Evolutionary conservation across 2,113 vertebrate species (phyloP), one percentile per base, ranked within the genome.

Genomic region (Chamaea fasciata): DNA sequence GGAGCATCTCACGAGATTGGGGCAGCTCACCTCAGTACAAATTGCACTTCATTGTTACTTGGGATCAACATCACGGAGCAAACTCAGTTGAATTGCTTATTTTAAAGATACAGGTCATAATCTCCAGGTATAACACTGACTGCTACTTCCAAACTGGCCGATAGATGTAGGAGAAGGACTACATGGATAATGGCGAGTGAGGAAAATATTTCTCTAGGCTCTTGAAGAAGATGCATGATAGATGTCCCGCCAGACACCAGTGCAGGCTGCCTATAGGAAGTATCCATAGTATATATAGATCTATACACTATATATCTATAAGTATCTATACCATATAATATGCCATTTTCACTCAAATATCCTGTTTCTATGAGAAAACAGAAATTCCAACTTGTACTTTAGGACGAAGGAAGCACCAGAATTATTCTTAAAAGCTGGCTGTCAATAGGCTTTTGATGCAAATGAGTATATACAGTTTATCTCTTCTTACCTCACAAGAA

Each of bases 391-490:
- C 37, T 79, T 79, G 27, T 62, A 57, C 30, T 73, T 57, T 50
- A 73, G 84, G 57, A 87, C 41, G 95, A 91, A 92, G 63, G 79
- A 87, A 64, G 59, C 11, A 77, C 33, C 59, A 86, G 59, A 94
- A 39, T 70, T 93, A 52, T 76, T 94, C 81, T 90, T 91, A 82
- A 91, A 92, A 94, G 49, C 44, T 80, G 57, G 7, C 31, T 91
- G 78, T 94, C 92, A 96, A 30, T 60, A 42, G 42, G 47, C 74
- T 97, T 57, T 93, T 92, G 79, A 88, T 96, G 60, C 67, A 96
- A 93, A 86, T 81, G 47, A 78, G 84, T 67, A 94, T 23, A 93
- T 89, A 93, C 87, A 68, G 68, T 95, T 96, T 97, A 89, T 91
- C 90, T 87, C 65, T 92, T 92, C 47, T 49, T 49, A 81, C 87